Base-by-base conservation (phyloP, 2,797 vertebrate genomes). In the Scyliorhinus canicula region DNA sequence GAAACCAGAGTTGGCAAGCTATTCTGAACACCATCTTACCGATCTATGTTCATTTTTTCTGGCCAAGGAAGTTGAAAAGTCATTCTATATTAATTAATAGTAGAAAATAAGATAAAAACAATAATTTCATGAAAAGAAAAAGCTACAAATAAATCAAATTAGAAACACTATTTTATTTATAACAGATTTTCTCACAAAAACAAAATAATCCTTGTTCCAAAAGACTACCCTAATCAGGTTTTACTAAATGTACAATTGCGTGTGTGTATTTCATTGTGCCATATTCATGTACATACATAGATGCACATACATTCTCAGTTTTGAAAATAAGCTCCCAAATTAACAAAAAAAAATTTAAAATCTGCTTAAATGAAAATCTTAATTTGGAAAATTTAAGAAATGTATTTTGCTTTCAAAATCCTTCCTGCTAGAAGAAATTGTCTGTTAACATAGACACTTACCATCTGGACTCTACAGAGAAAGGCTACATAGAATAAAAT, bases 11-110 rank as follows among this genome's bases (percentile, higher is more conserved):
- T 96, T 95, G 95, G 96, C 95, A 96, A 96, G 96, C 96, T 95
- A 96, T 95, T 96, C 95, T 96, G 96, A 95, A 96, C 95, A 95
- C 96, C 96, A 95, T 98, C 99, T 99, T 99, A 99, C 99, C 99
- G 98, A 98, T 99, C 98, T 96, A 98, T 97, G 97, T 98, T 97
- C 97, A 97, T 97, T 98, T 98, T 99, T 97, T 99, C 99, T 98
- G 98, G 98, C 99, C 99, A 99, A 97, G 99, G 98, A 97, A 99
- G 98, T 99, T 97, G 99, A 98, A 99, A 99, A 98, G 99, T 98
- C 96, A 99, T 98, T 99, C 99, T 99, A 99, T 35, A 97, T 96
- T 97, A 97, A 96, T 97, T 98, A 97, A 97, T 98, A 98, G 98
- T 96, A 99, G 97, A 97, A 97, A 96, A 97, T 95, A 98, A 96